Percentiles rank a stretch among this genome's conserved stretches.
phyloP scores from a whole-genome alignment of 1,140 invertebrate species.

The Lethocerus indicus region DNA sequence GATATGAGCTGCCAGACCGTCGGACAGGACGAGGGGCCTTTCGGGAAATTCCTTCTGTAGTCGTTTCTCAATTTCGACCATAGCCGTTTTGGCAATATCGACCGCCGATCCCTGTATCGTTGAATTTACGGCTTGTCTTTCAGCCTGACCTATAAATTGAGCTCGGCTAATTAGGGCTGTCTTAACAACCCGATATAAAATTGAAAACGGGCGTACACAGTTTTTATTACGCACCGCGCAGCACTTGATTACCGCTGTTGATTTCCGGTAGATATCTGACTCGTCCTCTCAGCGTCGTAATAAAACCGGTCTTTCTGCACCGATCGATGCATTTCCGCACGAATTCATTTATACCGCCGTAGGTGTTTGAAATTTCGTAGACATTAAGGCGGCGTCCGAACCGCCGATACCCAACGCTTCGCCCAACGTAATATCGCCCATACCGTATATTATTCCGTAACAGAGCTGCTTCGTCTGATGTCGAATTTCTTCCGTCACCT shows the following conservation, averaged over 20 bases:
- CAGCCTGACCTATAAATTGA: conserved; percentile 57
- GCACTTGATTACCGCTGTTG: conserved; percentile 42
- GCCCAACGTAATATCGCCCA: conserved; percentile 70
- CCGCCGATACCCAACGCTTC: conserved; percentile 65
- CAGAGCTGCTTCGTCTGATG: conserved; percentile 86
- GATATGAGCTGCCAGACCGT: conserved; percentile 30
- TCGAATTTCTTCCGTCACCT: conserved; percentile 56
- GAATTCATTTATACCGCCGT: conserved; percentile 56
- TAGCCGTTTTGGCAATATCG: conserved; percentile 83
- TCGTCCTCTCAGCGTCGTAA: conserved; percentile 67
- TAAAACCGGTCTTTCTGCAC: conserved; percentile 54
- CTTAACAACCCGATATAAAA: no score
- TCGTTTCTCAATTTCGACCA: conserved; percentile 54
- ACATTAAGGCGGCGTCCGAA: conserved; percentile 60
- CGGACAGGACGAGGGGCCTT: neutral
- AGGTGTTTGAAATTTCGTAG: conserved; percentile 62
- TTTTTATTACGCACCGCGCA: conserved; percentile 31
- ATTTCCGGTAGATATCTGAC: conserved; percentile 65
- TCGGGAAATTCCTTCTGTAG: conserved; percentile 22
- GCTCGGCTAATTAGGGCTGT: no score
- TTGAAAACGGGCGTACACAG: neutral
- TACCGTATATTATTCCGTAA: conserved; percentile 97
- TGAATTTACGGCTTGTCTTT: conserved; percentile 89
- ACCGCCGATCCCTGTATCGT: conserved; percentile 91
- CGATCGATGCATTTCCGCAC: conserved; percentile 43